A percentile compares a stretch with the other conserved stretches of the same genome.
Conservation (phyloP, 2,797 vertebrate genomes). For the Coccyzus lansbergi region DNA sequence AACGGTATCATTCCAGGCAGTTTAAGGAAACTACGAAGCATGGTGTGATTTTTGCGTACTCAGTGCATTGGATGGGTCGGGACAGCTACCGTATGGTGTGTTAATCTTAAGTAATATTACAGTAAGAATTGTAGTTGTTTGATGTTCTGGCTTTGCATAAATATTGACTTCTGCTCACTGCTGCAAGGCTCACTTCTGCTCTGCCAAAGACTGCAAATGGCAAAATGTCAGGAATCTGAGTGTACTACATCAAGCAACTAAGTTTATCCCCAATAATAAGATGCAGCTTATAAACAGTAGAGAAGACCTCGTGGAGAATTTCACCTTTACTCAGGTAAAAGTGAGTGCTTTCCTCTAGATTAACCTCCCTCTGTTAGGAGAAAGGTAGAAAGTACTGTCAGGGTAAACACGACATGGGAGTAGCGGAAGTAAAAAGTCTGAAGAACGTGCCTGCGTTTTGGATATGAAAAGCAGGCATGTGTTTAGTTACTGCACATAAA, state of each 20-base stretch:
- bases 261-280: background rate
- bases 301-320: slow-evolving; percentile 9
- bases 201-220: slow-evolving; percentile 1
- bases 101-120: slow-evolving; percentile 9
- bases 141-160: background rate
- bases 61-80: slow-evolving; percentile 40
- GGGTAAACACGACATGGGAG: slow-evolving; percentile 25
- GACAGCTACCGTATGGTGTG: background rate
- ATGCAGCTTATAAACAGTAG: slow-evolving; percentile 7
- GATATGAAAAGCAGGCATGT: slow-evolving; percentile 14
- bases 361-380: background rate
- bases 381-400: slow-evolving; percentile 31
- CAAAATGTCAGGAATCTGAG: slow-evolving; percentile 9
- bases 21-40: slow-evolving; percentile 23
- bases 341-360: background rate
- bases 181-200: slow-evolving; percentile 22
- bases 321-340: background rate
- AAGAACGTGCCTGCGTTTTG: slow-evolving; percentile 28
- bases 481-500: slow-evolving; percentile 45
- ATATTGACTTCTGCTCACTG: background rate
- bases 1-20: slow-evolving; percentile 13
- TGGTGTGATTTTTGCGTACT: slow-evolving; percentile 5
- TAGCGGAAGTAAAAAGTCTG: slow-evolving; percentile 20
- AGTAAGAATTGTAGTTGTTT: background rate
- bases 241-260: slow-evolving; percentile 4